phyloP scores from a whole-genome alignment of 2,797 vertebrate species.

The Phylloscopus collybita region DNA sequence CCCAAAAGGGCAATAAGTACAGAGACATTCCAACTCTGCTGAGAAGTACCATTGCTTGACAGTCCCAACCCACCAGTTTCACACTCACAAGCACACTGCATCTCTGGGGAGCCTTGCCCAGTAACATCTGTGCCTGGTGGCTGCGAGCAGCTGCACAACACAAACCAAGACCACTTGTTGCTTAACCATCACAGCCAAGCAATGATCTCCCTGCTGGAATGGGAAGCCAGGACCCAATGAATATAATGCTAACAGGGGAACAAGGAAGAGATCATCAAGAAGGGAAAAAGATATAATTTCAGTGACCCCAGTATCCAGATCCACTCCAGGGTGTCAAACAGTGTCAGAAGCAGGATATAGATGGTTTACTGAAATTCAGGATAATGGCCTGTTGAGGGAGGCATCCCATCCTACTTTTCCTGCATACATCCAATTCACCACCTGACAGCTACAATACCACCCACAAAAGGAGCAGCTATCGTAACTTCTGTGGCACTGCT shows the following conservation, averaged over 20 bases:
- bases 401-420: background rate
- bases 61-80: background rate
- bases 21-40: background rate
- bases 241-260: rapidly evolving
- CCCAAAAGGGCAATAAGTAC: rapidly evolving
- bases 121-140: background rate
- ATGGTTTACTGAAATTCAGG: background rate
- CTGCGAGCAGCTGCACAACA: background rate
- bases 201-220: background rate
- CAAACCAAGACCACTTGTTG: background rate
- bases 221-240: background rate
- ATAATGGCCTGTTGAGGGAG: background rate
- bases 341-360: background rate
- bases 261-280: background rate
- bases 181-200: background rate
- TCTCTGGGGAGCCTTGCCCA: background rate
- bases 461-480: background rate
- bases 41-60: background rate
- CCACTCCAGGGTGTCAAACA: background rate
- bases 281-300: background rate
- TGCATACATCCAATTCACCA: background rate
- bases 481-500: background rate
- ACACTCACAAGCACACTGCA: background rate
- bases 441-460: background rate
- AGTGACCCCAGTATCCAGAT: background rate